phyloP scores from a whole-genome alignment of 2,888 invertebrate species.

The Drosophila buzzatii region DNA sequence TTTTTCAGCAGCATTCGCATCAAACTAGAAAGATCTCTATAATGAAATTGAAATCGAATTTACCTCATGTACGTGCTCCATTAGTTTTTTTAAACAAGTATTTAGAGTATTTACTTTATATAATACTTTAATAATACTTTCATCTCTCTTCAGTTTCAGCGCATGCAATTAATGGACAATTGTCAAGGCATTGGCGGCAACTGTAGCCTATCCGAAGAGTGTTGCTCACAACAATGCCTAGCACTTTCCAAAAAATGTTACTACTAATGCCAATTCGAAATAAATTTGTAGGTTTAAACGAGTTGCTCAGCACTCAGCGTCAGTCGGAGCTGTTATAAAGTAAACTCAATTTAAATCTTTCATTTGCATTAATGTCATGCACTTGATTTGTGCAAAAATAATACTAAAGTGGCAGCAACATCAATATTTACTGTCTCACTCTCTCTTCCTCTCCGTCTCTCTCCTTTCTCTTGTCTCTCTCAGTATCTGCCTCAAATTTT shows the following conservation, averaged over 20 bases:
- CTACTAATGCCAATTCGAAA: neutral
- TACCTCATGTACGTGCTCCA: neutral
- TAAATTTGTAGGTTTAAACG: neutral
- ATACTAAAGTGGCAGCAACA: conserved; percentile 18
- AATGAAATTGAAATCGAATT: neutral
- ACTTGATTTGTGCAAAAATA: conserved; percentile 41
- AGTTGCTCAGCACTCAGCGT: neutral
- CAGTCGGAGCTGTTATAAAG: neutral
- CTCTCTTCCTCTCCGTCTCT: neutral
- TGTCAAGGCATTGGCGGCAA: neutral
- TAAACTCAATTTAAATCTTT: neutral
- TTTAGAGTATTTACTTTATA: neutral
- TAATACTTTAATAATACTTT: neutral
- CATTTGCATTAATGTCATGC: neutral
- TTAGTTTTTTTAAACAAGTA: no score
- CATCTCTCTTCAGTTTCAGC: neutral
- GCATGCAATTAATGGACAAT: conserved; percentile 8
- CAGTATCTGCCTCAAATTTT: neutral
- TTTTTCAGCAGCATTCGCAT: neutral
- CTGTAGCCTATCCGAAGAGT: conserved; percentile 21
- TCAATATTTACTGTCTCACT: neutral
- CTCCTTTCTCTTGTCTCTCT: neutral
- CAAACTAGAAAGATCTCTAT: neutral
- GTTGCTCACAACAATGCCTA: conserved; percentile 14
- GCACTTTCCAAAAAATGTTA: neutral